Conservation (phyloP, 2,113 vertebrate genomes). For the Salvelinus namaycush region DNA sequence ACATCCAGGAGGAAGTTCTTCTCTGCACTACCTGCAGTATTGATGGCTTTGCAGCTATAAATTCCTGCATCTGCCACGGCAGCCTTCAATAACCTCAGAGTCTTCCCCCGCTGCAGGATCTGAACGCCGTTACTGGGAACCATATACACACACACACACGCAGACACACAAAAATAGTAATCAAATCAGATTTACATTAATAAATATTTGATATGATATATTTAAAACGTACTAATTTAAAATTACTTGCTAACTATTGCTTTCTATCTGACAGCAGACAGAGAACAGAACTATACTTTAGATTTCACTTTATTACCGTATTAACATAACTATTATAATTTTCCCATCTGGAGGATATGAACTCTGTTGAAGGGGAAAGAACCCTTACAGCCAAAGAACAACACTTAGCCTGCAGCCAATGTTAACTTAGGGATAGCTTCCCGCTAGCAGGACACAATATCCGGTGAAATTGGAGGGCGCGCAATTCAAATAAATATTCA, state of each 20-base stretch:
- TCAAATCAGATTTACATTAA: conserved; percentile 2
- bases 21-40: conserved; percentile 86
- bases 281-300: conserved; percentile 16
- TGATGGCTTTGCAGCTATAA: conserved; percentile 89
- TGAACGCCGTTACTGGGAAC: conserved; percentile 76
- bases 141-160: conserved; percentile 70
- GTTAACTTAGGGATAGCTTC: no score
- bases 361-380: conserved; percentile 22
- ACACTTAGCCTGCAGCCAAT: conserved; percentile 17
- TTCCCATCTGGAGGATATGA: conserved; percentile 29
- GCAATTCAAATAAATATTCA: no score
- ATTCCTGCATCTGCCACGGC: conserved; percentile 76
- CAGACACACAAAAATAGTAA: no score
- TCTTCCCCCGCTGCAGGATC: conserved; percentile 83
- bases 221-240: not conserved
- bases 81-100: conserved; percentile 84
- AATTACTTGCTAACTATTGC: no score
- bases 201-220: not conserved
- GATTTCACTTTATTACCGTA: conserved; percentile 31
- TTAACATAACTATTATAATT: conserved; percentile 23
- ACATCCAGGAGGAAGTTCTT: conserved; percentile 85
- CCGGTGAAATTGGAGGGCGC: no score
- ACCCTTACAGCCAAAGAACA: conserved; percentile 23
- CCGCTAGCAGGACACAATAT: no score
- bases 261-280: conserved; percentile 5